These are phyloP conservation scores for Tangara arthus DNA, from an alignment of 2,797 vertebrate species.

Conservation along the genomic window DNA sequence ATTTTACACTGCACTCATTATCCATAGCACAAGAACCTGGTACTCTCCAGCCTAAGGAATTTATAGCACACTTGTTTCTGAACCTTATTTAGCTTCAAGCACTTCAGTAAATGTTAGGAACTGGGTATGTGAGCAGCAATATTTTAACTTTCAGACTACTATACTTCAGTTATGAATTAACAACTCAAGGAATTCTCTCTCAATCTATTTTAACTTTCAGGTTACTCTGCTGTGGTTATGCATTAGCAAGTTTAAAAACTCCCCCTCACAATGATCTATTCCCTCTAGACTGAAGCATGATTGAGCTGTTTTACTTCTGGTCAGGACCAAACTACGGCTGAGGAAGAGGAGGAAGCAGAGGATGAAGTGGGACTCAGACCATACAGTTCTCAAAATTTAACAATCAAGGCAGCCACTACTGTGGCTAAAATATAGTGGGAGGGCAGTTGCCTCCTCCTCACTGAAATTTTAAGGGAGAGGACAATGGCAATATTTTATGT, in stretches of 20 bases:
- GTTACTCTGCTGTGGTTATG: background rate
- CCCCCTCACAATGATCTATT: background rate
- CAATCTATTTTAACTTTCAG: background rate
- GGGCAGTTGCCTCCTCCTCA: background rate
- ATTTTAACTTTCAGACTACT: background rate
- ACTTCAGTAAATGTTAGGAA: constrained; percentile 8
- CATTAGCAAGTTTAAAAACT: background rate
- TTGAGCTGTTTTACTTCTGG: background rate
- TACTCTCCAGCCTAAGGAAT: constrained; percentile 8
- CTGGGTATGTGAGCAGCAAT: background rate
- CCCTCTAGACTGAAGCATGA: background rate
- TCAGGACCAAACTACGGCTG: background rate
- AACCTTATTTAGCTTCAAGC: constrained; percentile 17
- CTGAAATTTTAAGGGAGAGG: background rate
- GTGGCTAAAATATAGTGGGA: background rate
- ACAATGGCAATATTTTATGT: background rate
- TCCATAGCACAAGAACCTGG: background rate
- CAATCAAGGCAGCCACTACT: background rate
- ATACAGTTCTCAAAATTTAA: background rate
- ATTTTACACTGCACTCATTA: background rate
- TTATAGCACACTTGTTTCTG: constrained; percentile 3
- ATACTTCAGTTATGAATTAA: background rate
- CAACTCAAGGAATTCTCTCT: background rate
- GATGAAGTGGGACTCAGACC: background rate
- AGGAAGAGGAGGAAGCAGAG: background rate